Conservation (phyloP, 2,113 vertebrate species). For the Plecturocebus donacophilus region DNA sequence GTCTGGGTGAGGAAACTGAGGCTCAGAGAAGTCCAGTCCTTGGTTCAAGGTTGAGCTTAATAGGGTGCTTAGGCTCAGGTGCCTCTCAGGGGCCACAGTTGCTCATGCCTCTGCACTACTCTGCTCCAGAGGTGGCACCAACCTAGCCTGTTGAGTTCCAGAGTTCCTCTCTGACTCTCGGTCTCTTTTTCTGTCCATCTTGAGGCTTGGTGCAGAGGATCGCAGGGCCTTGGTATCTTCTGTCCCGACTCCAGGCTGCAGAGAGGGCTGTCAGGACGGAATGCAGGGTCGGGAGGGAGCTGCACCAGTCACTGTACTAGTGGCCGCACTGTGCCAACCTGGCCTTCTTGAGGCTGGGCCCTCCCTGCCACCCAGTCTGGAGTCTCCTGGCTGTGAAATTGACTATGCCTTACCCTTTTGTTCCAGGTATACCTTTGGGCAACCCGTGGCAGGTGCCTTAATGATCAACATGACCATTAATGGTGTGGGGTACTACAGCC, state of each 20-base stretch:
- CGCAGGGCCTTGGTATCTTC: not conserved
- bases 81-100: not conserved
- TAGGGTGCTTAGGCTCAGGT: not conserved
- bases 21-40: not conserved
- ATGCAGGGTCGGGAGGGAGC: no score
- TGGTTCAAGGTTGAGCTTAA: not conserved
- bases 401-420: not conserved
- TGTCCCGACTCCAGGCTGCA: not conserved
- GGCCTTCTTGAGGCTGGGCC: not conserved
- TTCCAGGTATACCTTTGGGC: conserved; percentile 94
- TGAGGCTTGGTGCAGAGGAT: not conserved
- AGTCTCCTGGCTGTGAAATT: not conserved
- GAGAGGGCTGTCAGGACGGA: not conserved
- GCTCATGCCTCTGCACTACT: not conserved
- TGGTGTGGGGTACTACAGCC: conserved; percentile 95
- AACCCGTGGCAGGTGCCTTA: conserved; percentile 91
- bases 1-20: not conserved
- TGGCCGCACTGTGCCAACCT: not conserved
- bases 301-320: fast-evolving
- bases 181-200: not conserved
- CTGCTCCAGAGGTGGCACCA: not conserved
- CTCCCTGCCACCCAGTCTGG: no score
- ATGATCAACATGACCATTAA: conserved; percentile 95
- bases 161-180: not conserved
- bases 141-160: not conserved